Base-by-base conservation (phyloP, 2,888 invertebrate genomes). In the Eugnorisma glareosa region DNA sequence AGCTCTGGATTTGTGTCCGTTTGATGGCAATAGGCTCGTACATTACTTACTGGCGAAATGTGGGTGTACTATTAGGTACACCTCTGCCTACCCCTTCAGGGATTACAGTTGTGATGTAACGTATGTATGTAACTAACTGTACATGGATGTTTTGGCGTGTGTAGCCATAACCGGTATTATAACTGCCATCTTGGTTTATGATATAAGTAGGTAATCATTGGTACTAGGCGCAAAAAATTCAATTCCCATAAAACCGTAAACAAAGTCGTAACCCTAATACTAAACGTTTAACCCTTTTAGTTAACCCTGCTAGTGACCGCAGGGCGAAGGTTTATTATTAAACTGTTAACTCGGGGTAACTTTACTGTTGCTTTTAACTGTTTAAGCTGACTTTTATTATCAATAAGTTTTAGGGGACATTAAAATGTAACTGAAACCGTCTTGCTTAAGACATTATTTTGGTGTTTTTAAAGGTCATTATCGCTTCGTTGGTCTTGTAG, bases 281-380 rank as follows among this genome's bases (percentile, higher is more conserved):
- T 85, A 82, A 88, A 86, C 78, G 88, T 63, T 83, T 68, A 79
- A 84, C 86, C 86, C 85, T 83, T 86, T 85, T 75, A 84, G 83
- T 84, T 88, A 86, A 83, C 89, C 87, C 88, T 82, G 76, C 84
- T 28, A 84, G 89, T 88, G 90, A 90, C 90, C 89, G 83, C 85
- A 84, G 79, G 84, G 81, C 74, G 71, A 88, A 85, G 83, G 89
- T 88, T 88, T 89, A 89, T 89, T 87, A 88, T 83, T 80, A 87
- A 88, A 89, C 90, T 90, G 89, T 90, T 89, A 88, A 90, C 83
- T 75, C 67, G 79, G 88, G 86, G 80, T 84, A 83, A 85, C 84
- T 89, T 87, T 89, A 90, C 86, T 86, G 86, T 84, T 79, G 84
- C 80, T 64, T 21, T 21, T 77, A 69, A 88, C 75, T 59, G 76